A percentile compares a stretch with the other conserved stretches of the same genome.
Conservation (phyloP, 2,113 vertebrate genomes). For the Nestor notabilis region DNA sequence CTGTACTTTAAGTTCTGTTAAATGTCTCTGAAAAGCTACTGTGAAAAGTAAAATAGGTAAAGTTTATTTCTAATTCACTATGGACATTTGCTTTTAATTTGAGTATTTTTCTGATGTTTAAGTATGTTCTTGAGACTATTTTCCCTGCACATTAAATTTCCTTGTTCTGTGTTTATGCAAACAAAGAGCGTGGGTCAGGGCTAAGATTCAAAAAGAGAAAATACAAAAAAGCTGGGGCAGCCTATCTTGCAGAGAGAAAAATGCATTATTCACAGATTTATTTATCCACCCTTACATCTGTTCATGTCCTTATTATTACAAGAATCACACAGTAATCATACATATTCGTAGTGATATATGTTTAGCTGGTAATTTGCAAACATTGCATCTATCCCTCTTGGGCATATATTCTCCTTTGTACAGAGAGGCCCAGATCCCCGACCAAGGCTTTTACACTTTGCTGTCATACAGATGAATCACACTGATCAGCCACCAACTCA, state of each 20-base stretch:
- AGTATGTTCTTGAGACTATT: not conserved
- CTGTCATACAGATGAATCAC: not conserved
- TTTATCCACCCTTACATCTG: not conserved
- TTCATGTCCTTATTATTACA: not conserved
- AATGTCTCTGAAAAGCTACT: not conserved
- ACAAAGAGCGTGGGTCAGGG: not conserved
- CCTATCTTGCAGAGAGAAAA: not conserved
- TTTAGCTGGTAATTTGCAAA: not conserved
- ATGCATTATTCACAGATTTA: not conserved
- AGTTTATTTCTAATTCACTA: not conserved
- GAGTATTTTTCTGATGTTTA: not conserved
- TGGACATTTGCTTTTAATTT: not conserved
- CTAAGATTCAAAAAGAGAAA: not conserved
- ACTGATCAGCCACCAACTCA: not conserved
- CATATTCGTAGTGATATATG: not conserved
- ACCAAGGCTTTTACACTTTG: not conserved
- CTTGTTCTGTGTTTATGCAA: not conserved
- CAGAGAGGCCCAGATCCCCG: not conserved
- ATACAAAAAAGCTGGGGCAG: not conserved
- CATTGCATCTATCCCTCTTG: not conserved
- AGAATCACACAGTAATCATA: not conserved
- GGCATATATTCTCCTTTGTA: not conserved
- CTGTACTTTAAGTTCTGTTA: not conserved
- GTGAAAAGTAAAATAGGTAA: not conserved
- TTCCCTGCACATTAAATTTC: not conserved